These are phyloP conservation scores for Zeuzera pyrina DNA, from an alignment of 2,888 invertebrate species.

Conservation along the genomic window DNA sequence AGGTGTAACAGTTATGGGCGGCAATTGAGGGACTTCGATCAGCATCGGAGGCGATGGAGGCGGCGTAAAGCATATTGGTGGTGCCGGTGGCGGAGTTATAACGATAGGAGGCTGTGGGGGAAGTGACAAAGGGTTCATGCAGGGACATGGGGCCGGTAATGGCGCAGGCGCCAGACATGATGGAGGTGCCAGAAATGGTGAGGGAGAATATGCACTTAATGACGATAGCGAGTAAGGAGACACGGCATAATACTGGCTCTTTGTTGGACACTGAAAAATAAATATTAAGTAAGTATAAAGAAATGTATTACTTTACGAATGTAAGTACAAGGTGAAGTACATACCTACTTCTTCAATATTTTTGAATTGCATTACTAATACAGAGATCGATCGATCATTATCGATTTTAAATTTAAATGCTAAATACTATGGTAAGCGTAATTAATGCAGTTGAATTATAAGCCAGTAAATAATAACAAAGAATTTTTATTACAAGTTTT, in stretches of 20 bases:
- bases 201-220: neutral
- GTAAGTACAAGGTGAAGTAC: no score
- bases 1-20: constrained; percentile 45
- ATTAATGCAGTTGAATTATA: no score
- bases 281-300: no score
- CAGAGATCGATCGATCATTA: no score
- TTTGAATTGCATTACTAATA: no score
- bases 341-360: no score
- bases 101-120: constrained; percentile 38
- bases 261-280: constrained; percentile 38
- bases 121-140: no score
- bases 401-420: no score
- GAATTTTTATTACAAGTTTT: no score
- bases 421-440: no score
- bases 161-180: neutral
- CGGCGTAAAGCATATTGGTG: constrained; percentile 34
- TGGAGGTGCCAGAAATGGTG: neutral
- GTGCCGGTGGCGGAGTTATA: constrained; percentile 30
- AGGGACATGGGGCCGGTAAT: neutral
- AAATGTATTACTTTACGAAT: no score
- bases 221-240: constrained; percentile 10
- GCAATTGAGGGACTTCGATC: constrained; percentile 35
- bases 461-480: no score
- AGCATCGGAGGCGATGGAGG: constrained; percentile 33
- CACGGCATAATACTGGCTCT: constrained; percentile 21